A percentile compares a stretch with the other conserved stretches of the same genome.
phyloP scores from a whole-genome alignment of 2,113 vertebrate species.

The Pterophyllum scalare region DNA sequence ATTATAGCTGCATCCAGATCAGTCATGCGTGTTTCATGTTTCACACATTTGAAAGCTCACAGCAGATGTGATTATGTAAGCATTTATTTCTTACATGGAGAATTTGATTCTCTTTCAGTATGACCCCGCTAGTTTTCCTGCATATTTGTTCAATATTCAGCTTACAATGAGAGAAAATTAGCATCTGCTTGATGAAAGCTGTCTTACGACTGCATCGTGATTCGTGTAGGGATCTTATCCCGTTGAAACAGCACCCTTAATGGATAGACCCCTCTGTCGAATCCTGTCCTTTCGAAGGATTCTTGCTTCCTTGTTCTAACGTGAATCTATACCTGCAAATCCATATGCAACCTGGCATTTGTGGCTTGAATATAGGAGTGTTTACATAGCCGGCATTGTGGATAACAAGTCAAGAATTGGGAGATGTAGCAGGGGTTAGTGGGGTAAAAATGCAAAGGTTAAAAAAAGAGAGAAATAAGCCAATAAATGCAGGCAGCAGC shows the following conservation, averaged over 20 bases:
- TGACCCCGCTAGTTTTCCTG: not conserved
- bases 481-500: constrained; percentile 74
- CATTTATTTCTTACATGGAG: constrained; percentile 51
- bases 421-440: constrained; percentile 8
- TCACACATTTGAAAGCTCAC: constrained; percentile 59
- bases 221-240: constrained; percentile 7
- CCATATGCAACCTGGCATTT: constrained; percentile 3
- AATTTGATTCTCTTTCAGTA: constrained; percentile 42
- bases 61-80: constrained; percentile 72
- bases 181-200: not conserved
- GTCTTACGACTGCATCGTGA: not conserved
- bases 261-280: not conserved
- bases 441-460: constrained; percentile 69
- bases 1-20: constrained; percentile 32
- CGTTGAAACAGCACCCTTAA: not conserved
- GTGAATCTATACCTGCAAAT: constrained; percentile 3
- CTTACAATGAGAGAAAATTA: not conserved
- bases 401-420: constrained; percentile 18
- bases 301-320: constrained; percentile 4
- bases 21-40: constrained; percentile 57
- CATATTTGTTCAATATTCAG: not conserved
- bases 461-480: constrained; percentile 77
- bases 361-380: not conserved
- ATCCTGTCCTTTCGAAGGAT: constrained; percentile 20
- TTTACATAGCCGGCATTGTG: not conserved